Percentiles rank a stretch among this genome's conserved stretches.
These are phyloP conservation scores for Myiotriccus ornatus DNA, from an alignment of 2,797 vertebrate genomes.

Conservation along the genomic window DNA sequence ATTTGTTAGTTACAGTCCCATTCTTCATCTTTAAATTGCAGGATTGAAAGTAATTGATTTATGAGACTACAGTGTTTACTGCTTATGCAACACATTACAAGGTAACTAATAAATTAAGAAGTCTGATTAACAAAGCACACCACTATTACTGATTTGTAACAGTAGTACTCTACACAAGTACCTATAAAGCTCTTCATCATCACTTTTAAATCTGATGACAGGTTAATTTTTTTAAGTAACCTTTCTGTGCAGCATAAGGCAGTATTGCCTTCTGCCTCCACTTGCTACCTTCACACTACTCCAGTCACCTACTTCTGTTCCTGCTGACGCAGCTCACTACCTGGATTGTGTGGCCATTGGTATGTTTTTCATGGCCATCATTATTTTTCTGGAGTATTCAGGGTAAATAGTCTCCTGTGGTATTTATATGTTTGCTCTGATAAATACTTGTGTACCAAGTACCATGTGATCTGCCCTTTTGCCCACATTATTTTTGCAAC, in stretches of 20 bases:
- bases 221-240: neutral
- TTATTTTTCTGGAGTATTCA: constrained; percentile 13
- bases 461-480: constrained; percentile 4
- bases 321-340: neutral
- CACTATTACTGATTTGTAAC: neutral
- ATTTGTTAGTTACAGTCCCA: neutral
- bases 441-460: neutral
- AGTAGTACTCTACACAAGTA: neutral
- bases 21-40: neutral
- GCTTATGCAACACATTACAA: neutral
- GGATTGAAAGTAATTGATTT: neutral
- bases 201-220: neutral
- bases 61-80: neutral
- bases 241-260: neutral
- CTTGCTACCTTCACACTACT: neutral
- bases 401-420: neutral
- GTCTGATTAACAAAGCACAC: neutral
- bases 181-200: neutral
- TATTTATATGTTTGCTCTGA: constrained; percentile 4
- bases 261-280: neutral
- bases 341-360: neutral
- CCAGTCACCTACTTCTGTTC: neutral
- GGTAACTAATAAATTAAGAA: neutral
- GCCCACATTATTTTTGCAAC: neutral
- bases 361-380: neutral